Evolutionary conservation across 2,113 vertebrate genomes (phyloP), one percentile per base, ranked within the genome.

Genomic region (Leptobrachium ailaonicum): DNA sequence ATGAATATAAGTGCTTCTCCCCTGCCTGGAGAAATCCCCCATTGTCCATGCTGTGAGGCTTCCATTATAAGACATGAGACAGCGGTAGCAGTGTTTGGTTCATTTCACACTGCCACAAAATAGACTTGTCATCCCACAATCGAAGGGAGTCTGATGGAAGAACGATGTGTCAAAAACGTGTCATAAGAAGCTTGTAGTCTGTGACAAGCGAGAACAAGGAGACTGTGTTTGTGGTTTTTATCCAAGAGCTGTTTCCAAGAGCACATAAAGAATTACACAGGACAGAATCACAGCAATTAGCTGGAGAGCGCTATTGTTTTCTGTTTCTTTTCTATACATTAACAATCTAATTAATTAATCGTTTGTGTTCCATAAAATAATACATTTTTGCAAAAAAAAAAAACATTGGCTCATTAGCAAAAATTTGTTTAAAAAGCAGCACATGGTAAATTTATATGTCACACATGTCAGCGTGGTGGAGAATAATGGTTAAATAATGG

Each of bases 1-100:
- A 88, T 87, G 85, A 82, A 90, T 89, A 87, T 85, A 90, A 88
- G 83, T 84, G 84, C 83, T 88, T 90, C 88, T 82, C 82, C 85
- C 85, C 85, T 84, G 83, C 80, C 86, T 88, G 85, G 84, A 88
- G 86, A 88, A 88, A 88, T 86, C 84, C 83, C 82, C 84, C 85
- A 86, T 90, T 85, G 84, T 88, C 85, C 85, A 84, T 84, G 84
- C 87, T 86, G 85, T 85, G 87, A 88, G 86, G 86, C 82, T 90
- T 89, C 85, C 84, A 86, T 88, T 89, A 88, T 86, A 86, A 92
- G 87, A 87, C 85, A 87, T 71, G 70, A 90, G 87, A 83, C 85
- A 87, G 87, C 73, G 32, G 85, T 83, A 87, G 85, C 71, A 62
- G 78, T 77, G 82, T 79, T 83, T 67, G 83, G 83, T 88, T 88